Percentiles rank a stretch among this genome's conserved stretches.
Evolutionary conservation across 2,113 vertebrate species (phyloP).

Genomic region (Numida meleagris): DNA sequence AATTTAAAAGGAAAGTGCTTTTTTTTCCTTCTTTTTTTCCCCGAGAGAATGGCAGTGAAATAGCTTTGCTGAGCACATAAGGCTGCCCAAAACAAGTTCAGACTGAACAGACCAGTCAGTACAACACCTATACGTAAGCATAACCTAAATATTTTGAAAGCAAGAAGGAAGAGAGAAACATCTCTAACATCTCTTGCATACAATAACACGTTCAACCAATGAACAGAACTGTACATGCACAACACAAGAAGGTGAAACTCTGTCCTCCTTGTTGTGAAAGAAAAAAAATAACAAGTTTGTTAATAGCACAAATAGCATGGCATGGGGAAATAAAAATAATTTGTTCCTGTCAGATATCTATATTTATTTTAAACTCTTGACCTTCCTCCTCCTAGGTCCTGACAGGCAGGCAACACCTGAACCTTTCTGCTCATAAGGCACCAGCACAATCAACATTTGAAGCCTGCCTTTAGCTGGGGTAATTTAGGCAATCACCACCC

Average conservation of each 20-base stretch:
- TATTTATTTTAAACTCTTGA: neutral
- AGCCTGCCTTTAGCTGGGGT: neutral
- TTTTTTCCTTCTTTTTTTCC: fast-evolving
- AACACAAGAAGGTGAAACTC: neutral
- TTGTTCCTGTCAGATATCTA: neutral
- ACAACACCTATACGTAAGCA: neutral
- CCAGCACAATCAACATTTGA: neutral
- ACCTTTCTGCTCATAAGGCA: neutral
- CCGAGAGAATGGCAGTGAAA: neutral
- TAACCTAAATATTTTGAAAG: neutral
- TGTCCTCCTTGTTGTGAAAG: neutral
- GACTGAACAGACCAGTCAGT: neutral
- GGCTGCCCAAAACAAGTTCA: neutral
- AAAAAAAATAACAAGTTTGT: neutral
- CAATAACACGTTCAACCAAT: neutral
- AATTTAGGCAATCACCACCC: neutral
- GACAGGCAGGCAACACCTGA: neutral
- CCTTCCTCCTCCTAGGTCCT: neutral
- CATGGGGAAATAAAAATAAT: neutral
- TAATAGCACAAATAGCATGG: neutral
- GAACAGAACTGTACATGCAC: neutral
- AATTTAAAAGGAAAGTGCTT: neutral
- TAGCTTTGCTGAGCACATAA: neutral
- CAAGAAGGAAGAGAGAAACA: neutral
- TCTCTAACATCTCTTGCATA: neutral